Conservation (phyloP, 2,797 vertebrate species). For the Gallinago stenura region DNA sequence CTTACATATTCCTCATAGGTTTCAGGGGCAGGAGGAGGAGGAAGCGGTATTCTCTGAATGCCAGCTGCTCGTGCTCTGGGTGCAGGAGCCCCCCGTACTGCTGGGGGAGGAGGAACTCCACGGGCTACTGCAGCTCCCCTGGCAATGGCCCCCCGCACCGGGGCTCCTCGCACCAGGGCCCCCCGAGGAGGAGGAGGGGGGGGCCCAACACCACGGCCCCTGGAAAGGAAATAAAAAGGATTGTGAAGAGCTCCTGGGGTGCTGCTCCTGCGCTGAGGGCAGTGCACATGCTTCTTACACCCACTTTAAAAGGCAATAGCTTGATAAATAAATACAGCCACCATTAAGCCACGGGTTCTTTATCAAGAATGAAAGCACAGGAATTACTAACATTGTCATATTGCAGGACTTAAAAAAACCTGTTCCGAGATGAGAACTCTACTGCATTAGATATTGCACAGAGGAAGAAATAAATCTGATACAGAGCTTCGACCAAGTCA, state of each 20-base stretch:
- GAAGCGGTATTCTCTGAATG: slow-evolving; percentile 90
- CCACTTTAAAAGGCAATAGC: background rate
- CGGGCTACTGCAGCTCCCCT: slow-evolving; percentile 87
- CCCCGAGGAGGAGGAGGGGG: slow-evolving; percentile 81
- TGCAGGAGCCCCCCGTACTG: slow-evolving; percentile 83
- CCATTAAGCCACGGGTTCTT: background rate
- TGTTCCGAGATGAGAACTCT: background rate
- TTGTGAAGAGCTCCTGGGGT: background rate
- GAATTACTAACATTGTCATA: background rate
- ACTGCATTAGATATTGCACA: background rate
- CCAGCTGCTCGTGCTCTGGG: slow-evolving; percentile 88
- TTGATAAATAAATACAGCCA: background rate
- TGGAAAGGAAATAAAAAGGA: slow-evolving; percentile 35
- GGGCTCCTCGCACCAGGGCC: slow-evolving; percentile 87
- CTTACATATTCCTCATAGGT: slow-evolving; percentile 95
- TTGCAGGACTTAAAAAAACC: background rate
- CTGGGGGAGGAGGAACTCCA: slow-evolving; percentile 84
- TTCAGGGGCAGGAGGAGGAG: slow-evolving; percentile 86
- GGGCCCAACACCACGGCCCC: background rate
- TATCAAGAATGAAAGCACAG: background rate
- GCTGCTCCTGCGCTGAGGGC: background rate
- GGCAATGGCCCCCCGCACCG: slow-evolving; percentile 85
- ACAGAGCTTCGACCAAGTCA: background rate
- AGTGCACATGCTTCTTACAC: accelerated
- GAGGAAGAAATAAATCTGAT: background rate